Evolutionary conservation across 2,888 invertebrate species (phyloP), one percentile per base, ranked within the genome.

Genomic region (Hedya salicella): DNA sequence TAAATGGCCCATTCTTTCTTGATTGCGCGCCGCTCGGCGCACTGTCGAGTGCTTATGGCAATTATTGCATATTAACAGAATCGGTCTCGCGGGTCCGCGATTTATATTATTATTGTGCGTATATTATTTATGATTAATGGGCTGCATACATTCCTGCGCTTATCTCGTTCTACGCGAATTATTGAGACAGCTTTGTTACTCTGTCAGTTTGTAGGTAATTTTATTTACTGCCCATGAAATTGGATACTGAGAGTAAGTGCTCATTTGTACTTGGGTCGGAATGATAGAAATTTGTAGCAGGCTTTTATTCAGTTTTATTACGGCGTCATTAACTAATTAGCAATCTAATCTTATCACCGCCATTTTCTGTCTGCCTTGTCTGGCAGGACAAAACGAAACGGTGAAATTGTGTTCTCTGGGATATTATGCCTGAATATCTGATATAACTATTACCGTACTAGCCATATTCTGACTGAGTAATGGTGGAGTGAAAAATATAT

Each of bases 141-240:
- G 74, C 71, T 78, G 77, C 78, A 77, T 79, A 75, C 69, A 78
- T 79, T 73, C 76, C 78, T 25, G 25, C 25, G 25, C 25, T 75
- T 76, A 80, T 83, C 87, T 89, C 83, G 87, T 89, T 88, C 83
- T 78, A 75, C 72, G 84, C 83, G 79, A 90, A 87, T 89, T 90
- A 91, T 91, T 87, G 83, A 83, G 82, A 87, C 76, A 87, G 86
- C 89, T 91, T 89, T 89, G 88, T 90, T 87, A 86, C 78, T 79
- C 79, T 87, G 90, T 85, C 88, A 80, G 83, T 76, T 79, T 75
- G 82, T 78, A 84, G 89, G 79, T 87, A 91, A 92, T 91, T 92
- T 91, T 91, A 88, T 91, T 91, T 91, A 91, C 85, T 85, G 83
- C 65, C 88, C 89, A 79, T 91, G 89, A 90, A 91, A 91, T 91